These are phyloP conservation scores for Oxycera nigricornis DNA, from an alignment of 2,888 invertebrate genomes.

Conservation along the genomic window DNA sequence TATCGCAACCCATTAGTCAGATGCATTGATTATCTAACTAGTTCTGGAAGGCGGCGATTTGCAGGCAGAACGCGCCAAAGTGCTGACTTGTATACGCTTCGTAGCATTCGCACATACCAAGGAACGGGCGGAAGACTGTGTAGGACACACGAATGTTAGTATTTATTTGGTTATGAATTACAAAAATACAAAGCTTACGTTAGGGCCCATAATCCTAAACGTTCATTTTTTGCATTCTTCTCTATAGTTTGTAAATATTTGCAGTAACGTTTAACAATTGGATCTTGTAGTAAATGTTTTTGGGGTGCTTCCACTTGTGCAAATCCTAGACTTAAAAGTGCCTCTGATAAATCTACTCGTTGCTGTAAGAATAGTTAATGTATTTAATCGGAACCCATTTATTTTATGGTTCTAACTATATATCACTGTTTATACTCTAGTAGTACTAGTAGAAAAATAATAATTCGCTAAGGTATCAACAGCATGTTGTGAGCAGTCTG, in stretches of 20 bases:
- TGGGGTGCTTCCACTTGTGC: conserved; percentile 52
- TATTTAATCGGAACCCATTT: neutral
- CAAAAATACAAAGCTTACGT: conserved; percentile 41
- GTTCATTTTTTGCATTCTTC: conserved; percentile 47
- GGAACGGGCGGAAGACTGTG: conserved; percentile 50
- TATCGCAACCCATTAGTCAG: neutral
- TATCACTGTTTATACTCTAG: neutral
- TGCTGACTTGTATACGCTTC: conserved; percentile 42
- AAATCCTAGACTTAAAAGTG: conserved; percentile 58
- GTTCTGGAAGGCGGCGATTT: conserved; percentile 56
- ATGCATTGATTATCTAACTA: conserved; percentile 51
- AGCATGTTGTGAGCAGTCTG: no score
- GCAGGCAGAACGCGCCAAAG: conserved; percentile 48
- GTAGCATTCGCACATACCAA: conserved; percentile 46
- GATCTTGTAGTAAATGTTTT: conserved; percentile 37
- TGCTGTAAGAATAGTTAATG: conserved; percentile 44
- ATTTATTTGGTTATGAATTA: neutral
- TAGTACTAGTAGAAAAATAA: neutral
- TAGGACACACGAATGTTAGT: no score
- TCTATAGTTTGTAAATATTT: conserved; percentile 56
- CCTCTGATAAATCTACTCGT: conserved; percentile 57
- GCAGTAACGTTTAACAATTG: conserved; percentile 53
- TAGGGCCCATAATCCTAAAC: conserved; percentile 49
- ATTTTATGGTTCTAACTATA: neutral
- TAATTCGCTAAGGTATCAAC: no score